A percentile compares a stretch with the other conserved stretches of the same genome.
Evolutionary conservation across 2,888 invertebrate genomes (phyloP).

Genomic region (Synanthedon vespiformis): DNA sequence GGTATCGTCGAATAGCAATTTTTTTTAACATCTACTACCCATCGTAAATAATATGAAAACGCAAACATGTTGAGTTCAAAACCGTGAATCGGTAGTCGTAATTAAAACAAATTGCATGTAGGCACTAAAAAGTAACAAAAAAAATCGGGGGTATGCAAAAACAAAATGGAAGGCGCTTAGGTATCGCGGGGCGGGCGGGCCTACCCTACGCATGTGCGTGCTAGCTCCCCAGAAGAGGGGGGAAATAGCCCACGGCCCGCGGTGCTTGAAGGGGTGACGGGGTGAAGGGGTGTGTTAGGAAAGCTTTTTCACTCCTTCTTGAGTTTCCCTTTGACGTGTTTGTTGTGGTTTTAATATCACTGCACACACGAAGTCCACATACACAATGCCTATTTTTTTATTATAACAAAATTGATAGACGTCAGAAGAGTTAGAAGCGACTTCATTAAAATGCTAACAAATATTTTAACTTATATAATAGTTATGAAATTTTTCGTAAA

Average conservation of each 20-base stretch:
- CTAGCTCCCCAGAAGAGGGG: not conserved
- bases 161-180: not conserved
- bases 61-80: not conserved
- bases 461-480: too few relatives aligned
- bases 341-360: constrained; percentile 18
- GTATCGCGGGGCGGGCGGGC: not conserved
- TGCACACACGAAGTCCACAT: not conserved
- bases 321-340: constrained; percentile 30
- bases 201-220: not conserved
- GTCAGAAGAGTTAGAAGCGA: too few relatives aligned
- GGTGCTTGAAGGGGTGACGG: not conserved
- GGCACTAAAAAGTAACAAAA: not conserved
- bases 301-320: constrained; percentile 26
- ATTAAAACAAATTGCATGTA: not conserved
- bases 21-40: too few relatives aligned
- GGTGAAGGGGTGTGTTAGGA: not conserved
- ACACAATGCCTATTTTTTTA: too few relatives aligned
- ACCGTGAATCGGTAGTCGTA: not conserved
- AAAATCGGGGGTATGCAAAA: not conserved
- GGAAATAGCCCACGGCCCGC: not conserved
- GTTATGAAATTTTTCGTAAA: too few relatives aligned
- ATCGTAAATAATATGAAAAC: too few relatives aligned
- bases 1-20: too few relatives aligned
- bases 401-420: too few relatives aligned
- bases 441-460: too few relatives aligned